Base-by-base conservation (phyloP, 2,888 invertebrate species). In the Leptogaster cylindrica region DNA sequence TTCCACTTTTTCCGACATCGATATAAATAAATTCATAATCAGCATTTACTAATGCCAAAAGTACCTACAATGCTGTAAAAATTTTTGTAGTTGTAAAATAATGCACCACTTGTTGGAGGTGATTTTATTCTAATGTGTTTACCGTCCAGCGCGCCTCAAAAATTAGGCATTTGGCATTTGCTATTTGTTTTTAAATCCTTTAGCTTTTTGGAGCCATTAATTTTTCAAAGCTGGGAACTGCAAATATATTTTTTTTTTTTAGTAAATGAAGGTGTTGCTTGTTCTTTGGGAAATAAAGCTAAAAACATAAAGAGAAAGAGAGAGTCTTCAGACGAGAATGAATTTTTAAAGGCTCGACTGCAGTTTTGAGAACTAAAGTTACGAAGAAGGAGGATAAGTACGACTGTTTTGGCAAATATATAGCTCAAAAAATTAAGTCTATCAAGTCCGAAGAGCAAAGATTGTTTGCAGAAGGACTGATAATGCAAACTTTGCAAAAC, bases 111-210 rank as follows among this genome's bases (percentile, higher is more conserved):
- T 50, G 27, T 48, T 23, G 46, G 46, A 48, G 23, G 46, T 48
- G 20, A 10, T 48, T 46, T 46, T 46, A 18, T 46, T 46, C 46
- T 51, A 5, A 51, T 28, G 28, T 33, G 14, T 52, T 52, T 33
- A 31, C 16, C 52, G 31, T 52, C 52, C 2, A 52, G 33, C 7
- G 33, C 33, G 33, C 52, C 52, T 33, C 55, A 33, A 55, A 33
- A 55, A 36, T 36, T 55, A 36, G 33, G 55, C 20, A 55, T 55
- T 55, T 36, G 55, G 55, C 20, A 55, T 55, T 55, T 36, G 55
- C 36, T 23, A 36, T n/a, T 33, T 55, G 3, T 33, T 18, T 18
- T 55, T 23, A 39, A 55, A 55, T n/a, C 23, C 36, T 33, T 8
- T 36, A 16, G 20, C 55, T 39, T 20, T 36, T 55, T 39, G 12